These are phyloP conservation scores for Stigmatopora argus DNA, from an alignment of 2,113 vertebrate genomes.

Conservation along the genomic window DNA sequence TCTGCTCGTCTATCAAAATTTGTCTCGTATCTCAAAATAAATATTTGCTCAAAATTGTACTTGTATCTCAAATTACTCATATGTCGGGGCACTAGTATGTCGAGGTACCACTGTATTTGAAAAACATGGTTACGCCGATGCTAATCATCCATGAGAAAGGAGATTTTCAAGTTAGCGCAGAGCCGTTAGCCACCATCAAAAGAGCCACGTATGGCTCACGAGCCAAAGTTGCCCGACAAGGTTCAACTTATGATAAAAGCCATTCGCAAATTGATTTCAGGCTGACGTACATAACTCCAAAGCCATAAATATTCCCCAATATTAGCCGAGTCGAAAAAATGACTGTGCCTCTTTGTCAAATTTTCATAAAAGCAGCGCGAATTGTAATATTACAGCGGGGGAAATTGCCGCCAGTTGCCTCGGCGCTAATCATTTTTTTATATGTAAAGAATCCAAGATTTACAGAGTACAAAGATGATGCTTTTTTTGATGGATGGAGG, in stretches of 20 bases:
- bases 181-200: too few species aligned
- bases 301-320: background rate
- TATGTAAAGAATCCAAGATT: slow-evolving; percentile 16
- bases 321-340: background rate
- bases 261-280: background rate
- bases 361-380: slow-evolving; percentile 41
- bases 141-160: too few species aligned
- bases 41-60: too few species aligned
- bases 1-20: too few species aligned
- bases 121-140: too few species aligned
- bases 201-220: too few species aligned
- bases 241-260: background rate
- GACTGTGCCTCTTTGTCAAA: slow-evolving; percentile 1
- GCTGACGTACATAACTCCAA: background rate
- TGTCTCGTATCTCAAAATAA: too few species aligned
- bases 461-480: slow-evolving; percentile 41
- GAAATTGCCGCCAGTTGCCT: slow-evolving; percentile 21
- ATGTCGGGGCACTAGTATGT: too few species aligned
- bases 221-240: too few species aligned
- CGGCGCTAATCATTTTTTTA: slow-evolving; percentile 17
- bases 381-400: slow-evolving; percentile 36
- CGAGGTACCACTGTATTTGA: too few species aligned
- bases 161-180: too few species aligned
- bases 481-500: slow-evolving; percentile 31
- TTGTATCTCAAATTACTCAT: too few species aligned